Percentiles rank a stretch among this genome's conserved stretches.
Conservation (phyloP, 37 sponge, comb jelly and placozoan species). For the Oopsacas minuta region DNA sequence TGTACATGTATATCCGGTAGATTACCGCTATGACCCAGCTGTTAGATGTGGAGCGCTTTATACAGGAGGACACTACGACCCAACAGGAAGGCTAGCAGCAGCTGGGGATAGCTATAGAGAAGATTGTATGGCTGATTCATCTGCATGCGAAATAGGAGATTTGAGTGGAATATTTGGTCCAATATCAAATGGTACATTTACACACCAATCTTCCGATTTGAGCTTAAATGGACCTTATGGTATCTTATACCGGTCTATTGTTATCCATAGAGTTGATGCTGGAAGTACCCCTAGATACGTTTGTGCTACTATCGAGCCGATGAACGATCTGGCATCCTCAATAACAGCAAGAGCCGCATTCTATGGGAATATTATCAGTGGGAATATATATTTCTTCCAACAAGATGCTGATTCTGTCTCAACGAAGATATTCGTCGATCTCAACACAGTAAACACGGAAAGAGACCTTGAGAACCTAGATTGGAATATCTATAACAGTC, state of each 20-base stretch:
- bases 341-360: background rate
- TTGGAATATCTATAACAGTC: background rate
- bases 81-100: background rate
- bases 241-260: background rate
- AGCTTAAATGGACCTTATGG: background rate
- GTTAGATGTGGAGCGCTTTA: background rate
- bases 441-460: background rate
- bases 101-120: background rate
- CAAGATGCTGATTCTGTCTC: background rate
- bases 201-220: background rate
- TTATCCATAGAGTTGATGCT: background rate
- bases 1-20: constrained; percentile 18
- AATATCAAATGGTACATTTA: background rate
- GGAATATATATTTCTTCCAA: constrained; percentile 16
- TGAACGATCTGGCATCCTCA: background rate
- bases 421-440: background rate
- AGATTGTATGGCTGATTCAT: background rate
- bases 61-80: constrained; percentile 18
- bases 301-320: background rate
- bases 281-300: background rate
- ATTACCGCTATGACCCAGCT: background rate
- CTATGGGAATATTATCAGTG: background rate
- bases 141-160: constrained; percentile 15
- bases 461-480: background rate
- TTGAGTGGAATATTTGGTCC: constrained; percentile 20